Evolutionary conservation across 64 coral and sea anemone genomes (phyloP).

Genomic region (Catalaphyllia jardinei): DNA sequence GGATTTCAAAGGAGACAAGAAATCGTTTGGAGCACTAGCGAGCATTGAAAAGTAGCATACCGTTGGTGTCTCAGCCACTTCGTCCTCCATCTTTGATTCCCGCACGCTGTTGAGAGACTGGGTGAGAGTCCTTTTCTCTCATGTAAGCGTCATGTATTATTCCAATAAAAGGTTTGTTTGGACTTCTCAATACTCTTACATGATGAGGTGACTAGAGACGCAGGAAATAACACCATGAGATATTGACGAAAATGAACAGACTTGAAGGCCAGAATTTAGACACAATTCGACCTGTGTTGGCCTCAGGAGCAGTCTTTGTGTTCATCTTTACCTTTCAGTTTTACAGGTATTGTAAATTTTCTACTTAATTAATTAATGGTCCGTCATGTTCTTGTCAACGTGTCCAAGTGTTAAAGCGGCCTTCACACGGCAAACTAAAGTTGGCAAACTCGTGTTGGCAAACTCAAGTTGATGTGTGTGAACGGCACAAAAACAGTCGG

Average conservation of each 20-base stretch:
- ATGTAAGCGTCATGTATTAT: background rate
- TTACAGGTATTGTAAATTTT: constrained; percentile 37
- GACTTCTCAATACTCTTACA: background rate
- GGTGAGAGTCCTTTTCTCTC: background rate
- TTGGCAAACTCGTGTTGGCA: too few species aligned
- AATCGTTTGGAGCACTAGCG: background rate
- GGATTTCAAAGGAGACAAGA: background rate
- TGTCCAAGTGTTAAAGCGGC: background rate
- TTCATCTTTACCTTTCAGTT: constrained; percentile 73
- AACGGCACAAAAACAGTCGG: too few species aligned
- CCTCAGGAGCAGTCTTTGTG: constrained; percentile 60
- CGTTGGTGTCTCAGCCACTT: background rate
- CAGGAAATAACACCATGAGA: background rate
- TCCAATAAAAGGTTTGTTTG: background rate
- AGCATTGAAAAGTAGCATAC: background rate
- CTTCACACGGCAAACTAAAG: too few species aligned
- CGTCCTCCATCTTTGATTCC: constrained; percentile 33
- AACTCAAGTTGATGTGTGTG: too few species aligned
- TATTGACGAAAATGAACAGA: constrained; percentile 7
- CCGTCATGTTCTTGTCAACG: background rate
- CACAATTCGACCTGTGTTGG: constrained; percentile 45
- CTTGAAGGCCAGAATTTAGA: constrained; percentile 22
- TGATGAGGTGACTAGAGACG: background rate
- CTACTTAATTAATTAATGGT: background rate
- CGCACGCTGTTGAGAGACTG: background rate